Base-by-base conservation (phyloP, 2,113 vertebrate species). In the Leptodactylus fuscus region DNA sequence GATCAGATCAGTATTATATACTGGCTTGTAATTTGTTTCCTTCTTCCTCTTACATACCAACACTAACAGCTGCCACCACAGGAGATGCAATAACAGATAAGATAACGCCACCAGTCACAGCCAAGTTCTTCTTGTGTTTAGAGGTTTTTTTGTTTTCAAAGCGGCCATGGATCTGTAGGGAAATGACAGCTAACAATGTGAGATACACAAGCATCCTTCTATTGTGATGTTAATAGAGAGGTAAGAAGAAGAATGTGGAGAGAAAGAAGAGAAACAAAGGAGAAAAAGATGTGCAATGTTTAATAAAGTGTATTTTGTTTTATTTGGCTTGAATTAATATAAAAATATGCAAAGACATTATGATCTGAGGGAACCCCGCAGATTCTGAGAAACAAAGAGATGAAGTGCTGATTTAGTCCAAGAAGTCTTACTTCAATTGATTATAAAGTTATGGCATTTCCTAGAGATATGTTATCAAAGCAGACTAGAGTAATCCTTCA, bases 21-120 rank as follows among this genome's bases (percentile, higher is more conserved):
- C 15, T 8, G 22, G 36, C 12, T 7, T 7, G 2, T 1, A 20
- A 36, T 67, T 34, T 18, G 32, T 13, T 1, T 71, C 18, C 15
- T 36, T 29, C 4, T 46, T 8, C 18, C 55, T 36, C 20, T 69
- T 71, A 88, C 96, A 94, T 90, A 99, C 98, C 97, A 4, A 99
- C 97, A 75, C 97, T 99, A 91, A 99, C 97, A 16, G 98, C 97
- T 44, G 98, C 98, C 27, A 99, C 97, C 87, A 99, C 97, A 0
- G 98, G 98, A 27, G 98, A 98, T 3, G 97, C 97, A 41, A 99
- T 94, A 90, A 99, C 96, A 0, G 98, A 99, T 91, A 99, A 80
- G 88, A 97, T 97, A 90, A 99, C 98, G 41, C 97, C 97, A 7
- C 97, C 98, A 0, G 98, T 99, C 83, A 99, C 97, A 89, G 98